These are phyloP conservation scores for Pseudomyrmex concolor DNA, from an alignment of 1,140 invertebrate genomes.

Conservation along the genomic window DNA sequence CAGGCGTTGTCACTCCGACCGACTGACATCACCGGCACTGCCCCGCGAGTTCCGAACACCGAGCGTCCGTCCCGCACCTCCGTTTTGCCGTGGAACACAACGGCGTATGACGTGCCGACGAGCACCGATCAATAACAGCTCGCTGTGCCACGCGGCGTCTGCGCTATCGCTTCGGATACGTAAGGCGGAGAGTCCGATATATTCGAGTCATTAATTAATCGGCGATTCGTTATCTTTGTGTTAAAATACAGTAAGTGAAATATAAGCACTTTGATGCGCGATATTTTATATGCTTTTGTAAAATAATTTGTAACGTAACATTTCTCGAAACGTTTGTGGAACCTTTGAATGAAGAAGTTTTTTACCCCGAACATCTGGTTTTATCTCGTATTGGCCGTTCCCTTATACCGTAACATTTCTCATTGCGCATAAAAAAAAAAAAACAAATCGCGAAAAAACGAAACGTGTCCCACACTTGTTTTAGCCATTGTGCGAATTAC, in stretches of 20 bases:
- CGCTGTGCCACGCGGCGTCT: slow-evolving; percentile 35
- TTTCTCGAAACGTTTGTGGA: no score
- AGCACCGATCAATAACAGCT: slow-evolving; percentile 65
- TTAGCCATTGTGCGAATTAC: no score
- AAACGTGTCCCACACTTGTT: no score
- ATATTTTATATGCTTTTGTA: no score
- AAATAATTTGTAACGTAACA: no score
- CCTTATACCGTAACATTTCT: neutral
- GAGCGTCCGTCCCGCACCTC: slow-evolving; percentile 56
- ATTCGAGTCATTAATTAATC: neutral
- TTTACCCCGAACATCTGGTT: no score
- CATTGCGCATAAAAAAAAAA: no score
- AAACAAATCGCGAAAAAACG: no score
- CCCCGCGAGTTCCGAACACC: slow-evolving; percentile 28
- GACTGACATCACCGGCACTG: slow-evolving; percentile 30
- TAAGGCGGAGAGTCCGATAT: neutral
- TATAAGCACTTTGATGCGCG: no score
- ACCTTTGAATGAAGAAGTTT: no score
- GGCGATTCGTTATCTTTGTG: neutral
- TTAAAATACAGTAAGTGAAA: neutral
- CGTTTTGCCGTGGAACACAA: slow-evolving; percentile 64
- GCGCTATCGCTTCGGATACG: slow-evolving; percentile 12
- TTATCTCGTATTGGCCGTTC: no score
- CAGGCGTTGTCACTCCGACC: slow-evolving; percentile 44
- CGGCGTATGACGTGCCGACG: slow-evolving; percentile 63